Percentiles rank a stretch among this genome's conserved stretches.
Evolutionary conservation across 2,888 invertebrate species (phyloP).

Genomic region (Tetranychus truncatus): DNA sequence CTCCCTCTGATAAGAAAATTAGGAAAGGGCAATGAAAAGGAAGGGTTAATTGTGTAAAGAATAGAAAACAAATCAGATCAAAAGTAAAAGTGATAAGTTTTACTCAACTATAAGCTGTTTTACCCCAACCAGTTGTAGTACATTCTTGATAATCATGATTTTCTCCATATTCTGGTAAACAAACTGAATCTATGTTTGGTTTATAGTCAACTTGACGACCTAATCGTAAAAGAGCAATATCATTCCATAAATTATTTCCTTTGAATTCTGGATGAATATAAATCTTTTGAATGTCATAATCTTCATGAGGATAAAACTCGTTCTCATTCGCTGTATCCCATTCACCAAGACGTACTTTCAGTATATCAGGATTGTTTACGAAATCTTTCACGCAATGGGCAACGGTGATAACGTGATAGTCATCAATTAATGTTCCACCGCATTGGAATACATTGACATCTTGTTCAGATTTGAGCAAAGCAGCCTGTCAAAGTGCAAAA

Average conservation of each 20-base stretch:
- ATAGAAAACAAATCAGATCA: not conserved
- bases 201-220: slow-evolving; percentile 19
- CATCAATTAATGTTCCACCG: slow-evolving; percentile 60
- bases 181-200: slow-evolving; percentile 23
- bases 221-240: slow-evolving; percentile 24
- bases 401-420: slow-evolving; percentile 54
- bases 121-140: slow-evolving; percentile 25
- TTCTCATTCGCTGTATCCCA: slow-evolving; percentile 59
- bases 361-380: slow-evolving; percentile 21
- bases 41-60: not conserved
- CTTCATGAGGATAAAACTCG: slow-evolving; percentile 51
- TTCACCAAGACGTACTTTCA: slow-evolving; percentile 52
- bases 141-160: slow-evolving; percentile 28
- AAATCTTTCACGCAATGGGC: slow-evolving; percentile 50
- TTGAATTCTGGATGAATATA: slow-evolving; percentile 21
- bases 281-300: slow-evolving; percentile 36
- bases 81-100: too few relatives aligned
- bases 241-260: slow-evolving; percentile 23
- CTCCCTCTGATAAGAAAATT: slow-evolving; percentile 21
- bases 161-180: slow-evolving; percentile 27
- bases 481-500: slow-evolving; percentile 23
- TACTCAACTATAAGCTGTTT: slow-evolving; percentile 21
- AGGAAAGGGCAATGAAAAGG: too few relatives aligned
- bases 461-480: slow-evolving; percentile 27
- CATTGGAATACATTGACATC: slow-evolving; percentile 46